These are phyloP conservation scores for Octomys mimax DNA, from an alignment of 2,797 vertebrate species.

Conservation along the genomic window DNA sequence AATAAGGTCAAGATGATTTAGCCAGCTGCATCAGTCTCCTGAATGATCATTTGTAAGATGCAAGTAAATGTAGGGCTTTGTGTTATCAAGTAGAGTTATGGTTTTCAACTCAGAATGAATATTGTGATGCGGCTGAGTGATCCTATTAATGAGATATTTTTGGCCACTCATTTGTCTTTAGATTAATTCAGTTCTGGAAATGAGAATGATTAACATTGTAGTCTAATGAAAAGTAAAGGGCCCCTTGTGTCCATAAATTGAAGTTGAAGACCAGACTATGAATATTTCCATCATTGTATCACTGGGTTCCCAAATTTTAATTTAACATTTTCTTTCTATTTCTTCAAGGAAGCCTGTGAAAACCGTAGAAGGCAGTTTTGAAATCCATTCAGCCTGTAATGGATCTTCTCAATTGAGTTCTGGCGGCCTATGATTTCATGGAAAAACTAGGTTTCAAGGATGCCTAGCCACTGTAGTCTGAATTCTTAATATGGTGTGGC, in stretches of 20 bases:
- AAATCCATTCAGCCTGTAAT: neutral
- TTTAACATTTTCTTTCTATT: conserved; percentile 49
- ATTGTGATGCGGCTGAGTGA: conserved; percentile 51
- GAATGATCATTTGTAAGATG: conserved; percentile 44
- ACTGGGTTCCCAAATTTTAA: neutral
- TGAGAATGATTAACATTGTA: conserved; percentile 44
- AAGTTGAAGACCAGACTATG: conserved; percentile 22
- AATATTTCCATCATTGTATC: conserved; percentile 41
- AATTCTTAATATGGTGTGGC: neutral
- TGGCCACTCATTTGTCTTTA: conserved; percentile 69
- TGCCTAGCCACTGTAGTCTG: neutral
- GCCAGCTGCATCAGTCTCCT: conserved; percentile 58
- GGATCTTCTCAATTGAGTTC: neutral
- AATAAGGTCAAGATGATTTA: conserved; percentile 74
- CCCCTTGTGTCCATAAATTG: neutral
- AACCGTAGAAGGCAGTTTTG: conserved; percentile 16
- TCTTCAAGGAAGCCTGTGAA: conserved; percentile 25
- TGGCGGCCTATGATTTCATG: neutral
- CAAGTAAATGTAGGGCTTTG: conserved; percentile 70
- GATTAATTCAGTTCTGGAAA: conserved; percentile 61
- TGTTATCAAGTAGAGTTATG: conserved; percentile 73
- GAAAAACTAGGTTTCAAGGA: neutral
- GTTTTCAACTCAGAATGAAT: conserved; percentile 62
- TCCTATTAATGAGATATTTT: conserved; percentile 73
- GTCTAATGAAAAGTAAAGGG: neutral